A percentile compares a stretch with the other conserved stretches of the same genome.
phyloP scores from a whole-genome alignment of 2,797 vertebrate species.

The Tauraco hartlaubi region DNA sequence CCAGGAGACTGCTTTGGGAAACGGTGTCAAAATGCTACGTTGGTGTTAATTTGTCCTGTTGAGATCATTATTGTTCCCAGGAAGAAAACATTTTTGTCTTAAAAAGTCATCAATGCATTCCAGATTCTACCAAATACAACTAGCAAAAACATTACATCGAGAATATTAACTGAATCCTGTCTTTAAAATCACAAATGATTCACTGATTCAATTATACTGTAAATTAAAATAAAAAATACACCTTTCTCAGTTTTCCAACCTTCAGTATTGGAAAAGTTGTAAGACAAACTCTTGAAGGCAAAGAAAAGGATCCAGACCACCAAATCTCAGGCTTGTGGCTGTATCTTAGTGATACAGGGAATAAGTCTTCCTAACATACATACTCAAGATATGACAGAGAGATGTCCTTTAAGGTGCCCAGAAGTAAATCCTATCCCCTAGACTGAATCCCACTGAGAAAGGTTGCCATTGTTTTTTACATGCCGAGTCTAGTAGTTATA shows the following conservation, averaged over 20 bases:
- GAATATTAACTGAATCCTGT: background rate
- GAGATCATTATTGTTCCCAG: conserved; percentile 32
- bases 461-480: background rate
- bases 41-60: conserved; percentile 29
- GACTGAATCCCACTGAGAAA: background rate
- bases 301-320: background rate
- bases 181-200: background rate
- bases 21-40: background rate
- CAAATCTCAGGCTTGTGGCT: background rate
- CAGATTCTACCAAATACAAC: conserved; percentile 24
- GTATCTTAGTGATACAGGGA: background rate
- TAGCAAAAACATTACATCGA: background rate
- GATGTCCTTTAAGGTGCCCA: background rate
- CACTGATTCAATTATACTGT: background rate
- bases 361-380: background rate
- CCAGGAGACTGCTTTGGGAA: too few relatives aligned
- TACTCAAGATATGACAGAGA: background rate
- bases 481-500: background rate
- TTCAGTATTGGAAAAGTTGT: background rate
- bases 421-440: background rate
- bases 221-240: background rate
- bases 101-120: conserved; percentile 46
- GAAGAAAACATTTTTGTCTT: conserved; percentile 43
- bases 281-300: background rate
- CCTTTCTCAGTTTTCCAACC: background rate